These are phyloP conservation scores for Terrapene triunguis DNA, from an alignment of 2,113 vertebrate genomes.

Conservation along the genomic window DNA sequence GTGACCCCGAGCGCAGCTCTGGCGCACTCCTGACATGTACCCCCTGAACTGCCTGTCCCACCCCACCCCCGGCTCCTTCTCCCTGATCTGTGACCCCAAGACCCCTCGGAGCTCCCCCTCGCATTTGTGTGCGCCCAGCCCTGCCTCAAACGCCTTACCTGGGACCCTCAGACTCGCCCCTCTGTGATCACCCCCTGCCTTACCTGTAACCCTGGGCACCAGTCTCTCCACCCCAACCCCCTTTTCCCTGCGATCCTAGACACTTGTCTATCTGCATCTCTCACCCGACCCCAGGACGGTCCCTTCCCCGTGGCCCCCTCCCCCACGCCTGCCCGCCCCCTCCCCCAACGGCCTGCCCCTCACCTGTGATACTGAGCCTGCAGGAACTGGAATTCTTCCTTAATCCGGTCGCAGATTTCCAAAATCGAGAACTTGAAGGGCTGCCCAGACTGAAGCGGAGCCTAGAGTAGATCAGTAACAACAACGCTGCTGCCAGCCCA, in stretches of 20 bases:
- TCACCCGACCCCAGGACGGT: neutral
- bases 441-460: slow-evolving; percentile 90
- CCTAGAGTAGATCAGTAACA: slow-evolving; percentile 53
- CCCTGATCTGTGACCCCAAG: neutral
- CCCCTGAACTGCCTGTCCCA: neutral
- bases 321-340: neutral
- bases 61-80: neutral
- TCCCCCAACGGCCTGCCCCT: neutral
- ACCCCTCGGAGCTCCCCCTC: neutral
- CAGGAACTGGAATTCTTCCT: slow-evolving; percentile 94
- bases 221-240: neutral
- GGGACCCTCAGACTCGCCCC: neutral
- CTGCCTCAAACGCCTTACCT: neutral
- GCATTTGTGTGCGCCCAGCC: neutral
- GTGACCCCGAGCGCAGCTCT: neutral
- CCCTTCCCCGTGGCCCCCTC: neutral
- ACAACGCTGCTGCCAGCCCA: too few species aligned
- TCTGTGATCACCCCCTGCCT: neutral
- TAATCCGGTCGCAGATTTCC: slow-evolving; percentile 93
- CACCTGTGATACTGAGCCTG: slow-evolving; percentile 95
- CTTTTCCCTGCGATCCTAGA: neutral
- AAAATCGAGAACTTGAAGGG: slow-evolving; percentile 93
- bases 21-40: neutral
- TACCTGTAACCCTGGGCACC: neutral
- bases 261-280: neutral